A percentile compares a stretch with the other conserved stretches of the same genome.
These are phyloP conservation scores for Brachystomella parvula DNA, from an alignment of 1,140 invertebrate genomes.

Conservation along the genomic window DNA sequence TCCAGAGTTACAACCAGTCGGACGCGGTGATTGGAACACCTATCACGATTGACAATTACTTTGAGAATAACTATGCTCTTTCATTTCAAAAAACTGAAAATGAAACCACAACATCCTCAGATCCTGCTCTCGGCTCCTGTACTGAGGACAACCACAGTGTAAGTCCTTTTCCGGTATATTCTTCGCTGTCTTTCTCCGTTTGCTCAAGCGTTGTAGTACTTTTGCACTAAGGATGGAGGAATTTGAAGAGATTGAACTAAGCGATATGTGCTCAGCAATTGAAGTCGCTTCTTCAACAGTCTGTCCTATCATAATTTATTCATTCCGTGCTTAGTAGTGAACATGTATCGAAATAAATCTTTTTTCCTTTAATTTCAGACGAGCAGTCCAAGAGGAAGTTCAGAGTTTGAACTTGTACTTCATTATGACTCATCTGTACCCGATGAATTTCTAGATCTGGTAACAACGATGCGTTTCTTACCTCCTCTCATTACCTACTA, in stretches of 20 bases:
- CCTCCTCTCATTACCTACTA: too few species aligned
- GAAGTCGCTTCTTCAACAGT: neutral
- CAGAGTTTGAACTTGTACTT: too few species aligned
- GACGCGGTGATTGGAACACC: constrained; percentile 18
- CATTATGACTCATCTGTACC: too few species aligned
- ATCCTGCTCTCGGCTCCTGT: constrained; percentile 5
- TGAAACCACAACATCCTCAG: constrained; percentile 15
- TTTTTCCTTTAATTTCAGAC: too few species aligned
- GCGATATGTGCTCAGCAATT: neutral
- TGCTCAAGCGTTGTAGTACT: neutral
- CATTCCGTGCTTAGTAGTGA: too few species aligned
- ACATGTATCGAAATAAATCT: too few species aligned
- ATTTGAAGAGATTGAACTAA: constrained; percentile 2
- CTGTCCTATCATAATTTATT: neutral
- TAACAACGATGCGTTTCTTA: too few species aligned
- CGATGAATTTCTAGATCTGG: too few species aligned
- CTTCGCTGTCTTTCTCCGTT: neutral
- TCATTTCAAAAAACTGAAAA: neutral
- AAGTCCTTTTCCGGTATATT: constrained; percentile 13
- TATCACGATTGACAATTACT: constrained; percentile 16
- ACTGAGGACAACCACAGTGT: constrained; percentile 29
- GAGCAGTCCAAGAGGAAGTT: too few species aligned
- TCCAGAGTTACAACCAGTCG: constrained; percentile 18
- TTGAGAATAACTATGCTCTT: constrained; percentile 9
- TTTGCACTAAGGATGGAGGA: neutral